Evolutionary conservation across 2,888 invertebrate species (phyloP).

Genomic region (Taphrorychus bicolor): DNA sequence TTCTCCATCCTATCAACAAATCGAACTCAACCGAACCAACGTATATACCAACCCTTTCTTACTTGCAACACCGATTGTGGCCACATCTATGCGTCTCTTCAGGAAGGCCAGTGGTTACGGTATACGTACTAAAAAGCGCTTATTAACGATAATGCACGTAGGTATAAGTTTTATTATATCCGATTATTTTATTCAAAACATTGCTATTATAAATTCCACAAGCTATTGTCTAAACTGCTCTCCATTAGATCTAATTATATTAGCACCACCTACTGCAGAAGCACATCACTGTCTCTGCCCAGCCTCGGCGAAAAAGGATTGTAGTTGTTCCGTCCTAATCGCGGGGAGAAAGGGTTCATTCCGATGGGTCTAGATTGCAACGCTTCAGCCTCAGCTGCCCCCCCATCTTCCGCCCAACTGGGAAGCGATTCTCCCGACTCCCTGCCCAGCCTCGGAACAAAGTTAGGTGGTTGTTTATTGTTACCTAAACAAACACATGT

Average conservation of each 20-base stretch:
- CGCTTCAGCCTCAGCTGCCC: conserved; percentile 1
- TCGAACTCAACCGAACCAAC: too few species aligned
- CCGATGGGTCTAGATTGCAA: conserved; percentile 7
- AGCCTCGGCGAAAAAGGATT: conserved; percentile 32
- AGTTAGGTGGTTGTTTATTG: conserved; percentile 24
- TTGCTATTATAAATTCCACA: background rate
- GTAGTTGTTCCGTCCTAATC: conserved; percentile 26
- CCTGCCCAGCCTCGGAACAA: conserved; percentile 31
- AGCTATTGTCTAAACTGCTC: background rate
- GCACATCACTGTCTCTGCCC: conserved; percentile 29
- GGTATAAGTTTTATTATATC: too few species aligned
- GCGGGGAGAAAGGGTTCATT: conserved; percentile 20
- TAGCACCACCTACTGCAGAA: conserved; percentile 17
- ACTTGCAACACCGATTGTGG: too few species aligned
- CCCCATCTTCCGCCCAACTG: conserved; percentile 17
- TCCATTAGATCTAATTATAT: too few species aligned
- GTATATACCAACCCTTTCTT: too few species aligned
- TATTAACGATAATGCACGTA: too few species aligned
- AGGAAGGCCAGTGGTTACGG: too few species aligned
- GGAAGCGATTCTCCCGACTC: conserved; percentile 28
- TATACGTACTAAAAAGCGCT: too few species aligned
- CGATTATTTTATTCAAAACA: too few species aligned
- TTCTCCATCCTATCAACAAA: too few species aligned
- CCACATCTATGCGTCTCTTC: too few species aligned
- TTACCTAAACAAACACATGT: background rate